A percentile compares a stretch with the other conserved stretches of the same genome.
These are phyloP conservation scores for Dasypogon diadema DNA, from an alignment of 2,888 invertebrate genomes.

Conservation along the genomic window DNA sequence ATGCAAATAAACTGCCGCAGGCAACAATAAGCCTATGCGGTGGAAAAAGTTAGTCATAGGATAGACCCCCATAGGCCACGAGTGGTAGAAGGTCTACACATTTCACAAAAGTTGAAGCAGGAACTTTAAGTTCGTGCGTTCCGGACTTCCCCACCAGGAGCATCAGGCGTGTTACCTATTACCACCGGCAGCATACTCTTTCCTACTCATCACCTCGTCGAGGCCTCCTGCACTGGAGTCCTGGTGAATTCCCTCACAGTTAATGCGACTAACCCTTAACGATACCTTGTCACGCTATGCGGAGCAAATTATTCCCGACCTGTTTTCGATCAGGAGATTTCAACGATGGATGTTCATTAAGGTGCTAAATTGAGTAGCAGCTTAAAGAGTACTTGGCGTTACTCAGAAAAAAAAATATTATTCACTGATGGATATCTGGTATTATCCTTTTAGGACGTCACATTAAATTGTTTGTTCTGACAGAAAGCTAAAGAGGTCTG, in stretches of 20 bases:
- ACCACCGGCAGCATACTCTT: slow-evolving; percentile 12
- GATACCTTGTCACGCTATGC: slow-evolving; percentile 49
- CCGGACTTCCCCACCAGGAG: background rate
- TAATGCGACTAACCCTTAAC: slow-evolving; percentile 37
- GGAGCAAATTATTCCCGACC: slow-evolving; percentile 46
- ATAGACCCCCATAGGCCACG: background rate
- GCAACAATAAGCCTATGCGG: slow-evolving; percentile 28
- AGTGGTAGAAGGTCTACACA: background rate
- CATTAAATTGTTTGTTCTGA: too few species aligned
- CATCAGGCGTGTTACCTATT: background rate
- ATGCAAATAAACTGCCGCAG: slow-evolving; percentile 50
- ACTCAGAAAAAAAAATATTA: background rate
- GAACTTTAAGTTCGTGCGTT: slow-evolving; percentile 5
- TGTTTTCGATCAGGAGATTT: slow-evolving; percentile 48
- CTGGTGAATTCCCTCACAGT: slow-evolving; percentile 13
- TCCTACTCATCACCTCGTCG: slow-evolving; percentile 27
- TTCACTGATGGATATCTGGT: background rate
- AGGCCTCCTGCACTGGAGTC: background rate
- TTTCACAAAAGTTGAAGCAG: background rate
- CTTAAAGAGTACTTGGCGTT: background rate
- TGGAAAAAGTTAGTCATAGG: slow-evolving; percentile 46
- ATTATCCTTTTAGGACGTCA: too few species aligned
- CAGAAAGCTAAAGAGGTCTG: too few species aligned
- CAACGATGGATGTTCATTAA: slow-evolving; percentile 30
- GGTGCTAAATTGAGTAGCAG: slow-evolving; percentile 31